Evolutionary conservation across 2,113 vertebrate species (phyloP).

Genomic region (Laterallus jamaicensis): DNA sequence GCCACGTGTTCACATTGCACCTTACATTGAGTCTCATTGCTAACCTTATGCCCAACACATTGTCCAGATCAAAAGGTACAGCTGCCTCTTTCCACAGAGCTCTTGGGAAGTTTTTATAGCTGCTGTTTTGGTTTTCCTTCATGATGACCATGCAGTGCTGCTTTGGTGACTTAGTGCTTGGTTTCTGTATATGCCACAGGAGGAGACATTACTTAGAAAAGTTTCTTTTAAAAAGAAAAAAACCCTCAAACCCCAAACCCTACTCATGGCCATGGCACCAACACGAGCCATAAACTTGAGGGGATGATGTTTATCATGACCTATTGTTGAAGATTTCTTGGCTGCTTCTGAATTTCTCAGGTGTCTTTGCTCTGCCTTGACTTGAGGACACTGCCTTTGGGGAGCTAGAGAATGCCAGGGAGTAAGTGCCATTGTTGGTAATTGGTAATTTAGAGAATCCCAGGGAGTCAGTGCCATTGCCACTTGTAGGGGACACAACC

Average conservation of each 20-base stretch:
- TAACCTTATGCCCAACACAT: neutral
- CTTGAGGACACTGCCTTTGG: neutral
- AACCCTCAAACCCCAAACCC: neutral
- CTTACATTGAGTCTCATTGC: neutral
- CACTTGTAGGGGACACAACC: neutral
- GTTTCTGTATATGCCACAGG: neutral
- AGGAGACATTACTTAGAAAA: neutral
- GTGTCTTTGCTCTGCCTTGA: neutral
- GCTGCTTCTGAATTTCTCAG: neutral
- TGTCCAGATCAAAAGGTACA: neutral
- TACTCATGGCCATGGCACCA: neutral
- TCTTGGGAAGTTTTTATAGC: neutral
- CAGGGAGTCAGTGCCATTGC: neutral
- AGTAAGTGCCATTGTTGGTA: neutral
- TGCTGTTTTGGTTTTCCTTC: neutral
- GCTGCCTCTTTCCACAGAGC: neutral
- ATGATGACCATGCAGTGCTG: neutral
- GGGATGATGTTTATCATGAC: neutral
- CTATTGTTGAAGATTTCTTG: neutral
- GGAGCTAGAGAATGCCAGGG: neutral
- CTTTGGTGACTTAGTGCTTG: neutral
- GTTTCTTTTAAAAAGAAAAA: neutral
- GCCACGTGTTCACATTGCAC: rapidly evolving
- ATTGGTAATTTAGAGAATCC: too few species aligned
- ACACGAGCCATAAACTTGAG: neutral